Evolutionary conservation across 2,888 invertebrate species (phyloP).

Genomic region (Epiblema foenella): DNA sequence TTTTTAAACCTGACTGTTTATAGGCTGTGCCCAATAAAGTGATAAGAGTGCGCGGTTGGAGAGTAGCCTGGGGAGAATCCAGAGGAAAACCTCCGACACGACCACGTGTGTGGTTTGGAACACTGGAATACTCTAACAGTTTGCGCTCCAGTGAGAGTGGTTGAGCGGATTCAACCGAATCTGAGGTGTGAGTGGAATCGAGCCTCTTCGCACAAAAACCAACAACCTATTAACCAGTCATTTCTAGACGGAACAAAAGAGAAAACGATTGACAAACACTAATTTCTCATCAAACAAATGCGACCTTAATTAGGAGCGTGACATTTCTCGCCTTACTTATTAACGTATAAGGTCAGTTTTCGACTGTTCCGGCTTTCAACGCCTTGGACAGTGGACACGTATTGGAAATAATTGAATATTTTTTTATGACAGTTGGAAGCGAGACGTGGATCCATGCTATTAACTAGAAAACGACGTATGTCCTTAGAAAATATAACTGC

Average conservation of each 20-base stretch:
- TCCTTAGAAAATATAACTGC: neutral
- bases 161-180: too few species aligned
- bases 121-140: too few species aligned
- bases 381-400: constrained; percentile 37
- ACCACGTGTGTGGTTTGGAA: too few species aligned
- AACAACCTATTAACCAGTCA: neutral
- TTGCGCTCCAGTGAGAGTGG: too few species aligned
- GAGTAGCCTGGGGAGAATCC: too few species aligned
- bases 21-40: too few species aligned
- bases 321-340: constrained; percentile 32
- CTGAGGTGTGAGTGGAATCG: too few species aligned
- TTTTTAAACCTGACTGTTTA: too few species aligned
- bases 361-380: constrained; percentile 34
- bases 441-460: neutral
- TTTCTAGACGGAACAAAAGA: constrained; percentile 10
- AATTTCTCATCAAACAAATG: constrained; percentile 38
- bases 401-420: constrained; percentile 17
- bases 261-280: constrained; percentile 29
- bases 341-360: constrained; percentile 22
- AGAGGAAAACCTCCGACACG: too few species aligned
- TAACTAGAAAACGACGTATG: neutral
- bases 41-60: too few species aligned
- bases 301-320: constrained; percentile 37
- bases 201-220: neutral
- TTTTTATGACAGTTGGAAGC: constrained; percentile 5